phyloP scores from a whole-genome alignment of 2,797 vertebrate species.

The Leptodactylus fallax region DNA sequence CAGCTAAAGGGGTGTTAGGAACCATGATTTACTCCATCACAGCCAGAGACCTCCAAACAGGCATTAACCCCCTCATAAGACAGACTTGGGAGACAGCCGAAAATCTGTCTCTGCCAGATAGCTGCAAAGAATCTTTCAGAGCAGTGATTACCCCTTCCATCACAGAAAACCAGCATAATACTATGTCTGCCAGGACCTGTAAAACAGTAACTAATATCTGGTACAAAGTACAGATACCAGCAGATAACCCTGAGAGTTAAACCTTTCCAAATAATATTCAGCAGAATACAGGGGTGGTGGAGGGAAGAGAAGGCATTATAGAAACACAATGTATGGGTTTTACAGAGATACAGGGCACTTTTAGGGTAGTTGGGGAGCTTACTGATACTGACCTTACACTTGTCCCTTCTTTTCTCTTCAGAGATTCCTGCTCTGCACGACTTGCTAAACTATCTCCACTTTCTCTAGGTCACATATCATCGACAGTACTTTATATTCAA shows the following conservation, averaged over 20 bases:
- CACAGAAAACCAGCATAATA: conserved; percentile 13
- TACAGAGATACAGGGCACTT: conserved; percentile 42
- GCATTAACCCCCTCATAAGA: conserved; percentile 1
- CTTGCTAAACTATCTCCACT: conserved; percentile 47
- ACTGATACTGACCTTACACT: conserved; percentile 24
- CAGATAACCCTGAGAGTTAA: conserved; percentile 45
- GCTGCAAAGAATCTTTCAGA: conserved; percentile 47
- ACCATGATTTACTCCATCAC: conserved; percentile 23
- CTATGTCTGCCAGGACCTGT: conserved; percentile 29
- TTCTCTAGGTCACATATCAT: conserved; percentile 52
- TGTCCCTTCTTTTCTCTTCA: conserved; percentile 50
- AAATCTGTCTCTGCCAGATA: conserved; percentile 37
- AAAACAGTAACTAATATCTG: conserved; percentile 26
- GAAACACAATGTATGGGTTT: conserved; percentile 34
- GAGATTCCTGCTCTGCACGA: conserved; percentile 61
- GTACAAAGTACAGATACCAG: conserved; percentile 32
- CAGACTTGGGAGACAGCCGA: neutral
- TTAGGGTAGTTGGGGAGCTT: conserved; percentile 41
- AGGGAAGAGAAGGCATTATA: conserved; percentile 47
- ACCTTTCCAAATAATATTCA: neutral
- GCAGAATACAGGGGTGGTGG: conserved; percentile 20
- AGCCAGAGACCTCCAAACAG: conserved; percentile 11
- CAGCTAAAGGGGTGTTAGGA: neutral
- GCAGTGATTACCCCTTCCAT: conserved; percentile 54
- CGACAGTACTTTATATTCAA: conserved; percentile 38